phyloP scores from a whole-genome alignment of 2,113 vertebrate species.

The Trichechus manatus region DNA sequence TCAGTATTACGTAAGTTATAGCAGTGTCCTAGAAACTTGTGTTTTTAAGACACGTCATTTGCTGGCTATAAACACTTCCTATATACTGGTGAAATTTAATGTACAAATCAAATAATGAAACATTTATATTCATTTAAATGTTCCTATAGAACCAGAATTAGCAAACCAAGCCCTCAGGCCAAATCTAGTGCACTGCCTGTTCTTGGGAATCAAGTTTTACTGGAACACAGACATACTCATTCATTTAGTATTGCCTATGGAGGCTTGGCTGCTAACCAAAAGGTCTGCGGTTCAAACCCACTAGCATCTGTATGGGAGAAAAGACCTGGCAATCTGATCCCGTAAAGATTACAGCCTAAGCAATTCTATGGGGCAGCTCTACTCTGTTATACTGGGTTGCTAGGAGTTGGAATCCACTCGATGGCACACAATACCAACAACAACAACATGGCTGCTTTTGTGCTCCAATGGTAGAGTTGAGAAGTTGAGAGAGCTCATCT shows the following conservation, averaged over 20 bases:
- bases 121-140: constrained; percentile 55
- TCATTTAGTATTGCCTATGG: too few relatives aligned
- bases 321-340: too few relatives aligned
- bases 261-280: too few relatives aligned
- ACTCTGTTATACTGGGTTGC: too few relatives aligned
- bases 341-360: too few relatives aligned
- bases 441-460: neutral
- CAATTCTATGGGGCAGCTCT: too few relatives aligned
- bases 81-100: constrained; percentile 40
- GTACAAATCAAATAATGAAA: constrained; percentile 24
- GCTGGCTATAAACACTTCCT: neutral
- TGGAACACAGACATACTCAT: too few relatives aligned
- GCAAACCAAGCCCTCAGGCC: neutral
- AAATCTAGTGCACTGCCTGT: neutral
- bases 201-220: constrained; percentile 41
- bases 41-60: neutral
- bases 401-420: too few relatives aligned
- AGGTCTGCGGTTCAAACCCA: too few relatives aligned
- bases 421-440: too few relatives aligned
- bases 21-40: neutral
- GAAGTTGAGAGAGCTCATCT: neutral
- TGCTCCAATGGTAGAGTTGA: neutral
- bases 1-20: neutral
- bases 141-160: neutral
- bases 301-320: too few relatives aligned